Conservation (phyloP, 2,888 invertebrate species). For the Gibbula magus region DNA sequence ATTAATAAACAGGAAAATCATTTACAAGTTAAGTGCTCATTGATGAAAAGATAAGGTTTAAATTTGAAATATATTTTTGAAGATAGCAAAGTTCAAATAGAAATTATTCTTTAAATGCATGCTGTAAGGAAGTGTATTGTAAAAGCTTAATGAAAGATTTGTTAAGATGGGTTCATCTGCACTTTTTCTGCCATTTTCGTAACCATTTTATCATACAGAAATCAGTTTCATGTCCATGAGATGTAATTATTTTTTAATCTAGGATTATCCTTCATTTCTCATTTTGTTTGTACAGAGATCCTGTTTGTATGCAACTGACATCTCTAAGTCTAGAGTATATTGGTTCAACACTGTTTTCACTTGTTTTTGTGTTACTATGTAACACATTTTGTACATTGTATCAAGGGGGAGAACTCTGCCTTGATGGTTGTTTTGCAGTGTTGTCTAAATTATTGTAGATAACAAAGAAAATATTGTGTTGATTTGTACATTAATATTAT, state of each 20-base stretch:
- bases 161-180: no score
- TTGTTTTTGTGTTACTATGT: constrained; percentile 20
- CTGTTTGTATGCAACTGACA: constrained; percentile 4
- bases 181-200: no score
- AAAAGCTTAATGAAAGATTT: no score
- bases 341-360: constrained; percentile 23
- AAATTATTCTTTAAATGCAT: no score
- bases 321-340: neutral
- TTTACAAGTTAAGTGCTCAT: no score
- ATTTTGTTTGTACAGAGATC: constrained; percentile 14
- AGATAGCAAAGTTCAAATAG: no score
- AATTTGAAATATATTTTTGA: no score
- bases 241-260: constrained; percentile 20
- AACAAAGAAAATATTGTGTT: constrained; percentile 22
- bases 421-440: constrained; percentile 31
- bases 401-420: constrained; percentile 18
- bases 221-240: neutral
- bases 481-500: constrained; percentile 27
- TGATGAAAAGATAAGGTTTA: no score
- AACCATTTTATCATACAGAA: no score
- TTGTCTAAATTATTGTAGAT: constrained; percentile 32
- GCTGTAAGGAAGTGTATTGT: no score
- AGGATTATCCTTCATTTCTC: constrained; percentile 7
- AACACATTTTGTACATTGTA: constrained; percentile 13
- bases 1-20: no score